These are phyloP conservation scores for Cephus pulcher DNA, from an alignment of 2,888 invertebrate species.

Conservation along the genomic window DNA sequence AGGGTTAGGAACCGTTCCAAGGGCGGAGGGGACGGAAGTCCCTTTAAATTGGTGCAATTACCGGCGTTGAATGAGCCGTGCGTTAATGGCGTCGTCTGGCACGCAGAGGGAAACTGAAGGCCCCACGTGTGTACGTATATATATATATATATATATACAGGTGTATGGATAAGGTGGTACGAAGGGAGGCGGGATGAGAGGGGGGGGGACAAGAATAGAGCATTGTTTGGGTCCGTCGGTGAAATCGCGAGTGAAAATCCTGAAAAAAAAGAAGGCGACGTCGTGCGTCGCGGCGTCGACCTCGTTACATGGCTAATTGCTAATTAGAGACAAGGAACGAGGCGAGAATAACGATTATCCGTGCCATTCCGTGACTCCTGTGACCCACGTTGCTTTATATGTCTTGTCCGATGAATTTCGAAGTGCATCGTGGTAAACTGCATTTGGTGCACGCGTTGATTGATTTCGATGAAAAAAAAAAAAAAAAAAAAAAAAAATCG, in stretches of 20 bases:
- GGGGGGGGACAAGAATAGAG: not conserved
- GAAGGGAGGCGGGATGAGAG: not conserved
- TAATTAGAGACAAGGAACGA: not conserved
- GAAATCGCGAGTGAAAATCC: conserved; percentile 1
- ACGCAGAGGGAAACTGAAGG: not conserved
- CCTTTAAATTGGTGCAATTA: not conserved
- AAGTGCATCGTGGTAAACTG: not conserved
- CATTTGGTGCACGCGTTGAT: not conserved
- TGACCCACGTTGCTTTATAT: too few relatives aligned
- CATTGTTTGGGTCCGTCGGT: not conserved
- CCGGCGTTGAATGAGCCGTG: not conserved
- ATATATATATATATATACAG: not conserved
- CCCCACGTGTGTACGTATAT: not conserved
- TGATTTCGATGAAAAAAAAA: not conserved
- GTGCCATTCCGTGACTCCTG: too few relatives aligned
- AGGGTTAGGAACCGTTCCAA: not conserved
- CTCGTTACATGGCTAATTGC: not conserved
- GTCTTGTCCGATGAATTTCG: not conserved
- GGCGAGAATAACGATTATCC: not conserved
- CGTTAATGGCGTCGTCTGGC: not conserved
- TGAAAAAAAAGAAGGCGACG: not conserved
- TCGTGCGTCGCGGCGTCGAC: not conserved
- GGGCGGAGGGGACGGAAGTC: not conserved
- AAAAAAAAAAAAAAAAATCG: not conserved
- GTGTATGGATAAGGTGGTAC: not conserved